Percentiles rank a stretch among this genome's conserved stretches.
Evolutionary conservation across 2,888 invertebrate species (phyloP).

Genomic region (Lucinisca nassula): DNA sequence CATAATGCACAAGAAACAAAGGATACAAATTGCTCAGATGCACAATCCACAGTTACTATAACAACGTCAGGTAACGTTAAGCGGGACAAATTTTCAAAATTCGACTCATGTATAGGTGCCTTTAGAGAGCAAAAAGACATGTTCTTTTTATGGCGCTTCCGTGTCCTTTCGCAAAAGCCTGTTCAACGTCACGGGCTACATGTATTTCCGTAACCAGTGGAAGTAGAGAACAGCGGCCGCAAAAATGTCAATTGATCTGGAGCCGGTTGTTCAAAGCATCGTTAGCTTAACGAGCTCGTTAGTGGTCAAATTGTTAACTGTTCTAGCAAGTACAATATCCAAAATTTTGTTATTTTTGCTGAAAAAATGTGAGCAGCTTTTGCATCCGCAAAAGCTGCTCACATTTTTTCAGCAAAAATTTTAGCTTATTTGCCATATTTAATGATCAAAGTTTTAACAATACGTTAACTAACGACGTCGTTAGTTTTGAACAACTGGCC

Average conservation of each 20-base stretch:
- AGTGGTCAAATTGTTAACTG: too few species aligned
- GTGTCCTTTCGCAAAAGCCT: neutral
- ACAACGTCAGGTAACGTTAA: neutral
- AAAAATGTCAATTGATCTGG: neutral
- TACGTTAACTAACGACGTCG: too few species aligned
- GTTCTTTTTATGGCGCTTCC: neutral
- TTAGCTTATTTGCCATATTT: too few species aligned
- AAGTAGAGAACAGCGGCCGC: neutral
- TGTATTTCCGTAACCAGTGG: neutral
- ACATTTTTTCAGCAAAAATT: too few species aligned
- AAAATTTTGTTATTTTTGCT: too few species aligned
- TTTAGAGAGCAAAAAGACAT: neutral
- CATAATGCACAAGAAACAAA: neutral
- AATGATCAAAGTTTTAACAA: too few species aligned
- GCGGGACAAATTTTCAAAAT: neutral
- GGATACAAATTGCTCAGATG: neutral
- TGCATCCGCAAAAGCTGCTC: too few species aligned
- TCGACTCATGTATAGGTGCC: neutral
- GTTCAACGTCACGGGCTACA: neutral
- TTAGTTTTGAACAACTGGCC: too few species aligned
- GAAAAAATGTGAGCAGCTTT: too few species aligned
- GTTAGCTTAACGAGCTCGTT: too few species aligned
- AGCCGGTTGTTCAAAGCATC: too few species aligned
- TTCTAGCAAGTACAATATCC: too few species aligned
- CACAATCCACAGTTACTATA: neutral